phyloP scores from a whole-genome alignment of 1,140 invertebrate species.

The Danaus plexippus region DNA sequence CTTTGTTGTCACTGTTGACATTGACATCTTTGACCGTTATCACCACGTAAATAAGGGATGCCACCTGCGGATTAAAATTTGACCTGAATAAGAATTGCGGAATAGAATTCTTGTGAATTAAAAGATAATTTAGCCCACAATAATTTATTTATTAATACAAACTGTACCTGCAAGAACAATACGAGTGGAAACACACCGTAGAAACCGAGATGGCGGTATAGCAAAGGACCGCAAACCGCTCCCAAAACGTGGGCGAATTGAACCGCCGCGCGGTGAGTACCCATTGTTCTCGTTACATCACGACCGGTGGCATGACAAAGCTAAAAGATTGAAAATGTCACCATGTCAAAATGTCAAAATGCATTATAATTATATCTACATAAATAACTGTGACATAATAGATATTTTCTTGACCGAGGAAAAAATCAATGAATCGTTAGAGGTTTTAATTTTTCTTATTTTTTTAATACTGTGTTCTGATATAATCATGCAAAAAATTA shows the following conservation, averaged over 20 bases:
- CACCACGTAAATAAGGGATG: constrained; percentile 53
- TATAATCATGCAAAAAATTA: too few relatives aligned
- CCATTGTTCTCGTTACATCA: constrained; percentile 64
- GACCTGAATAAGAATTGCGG: not conserved
- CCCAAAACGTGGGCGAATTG: constrained; percentile 61
- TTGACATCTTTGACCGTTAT: constrained; percentile 50
- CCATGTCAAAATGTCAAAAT: too few relatives aligned
- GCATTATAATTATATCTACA: too few relatives aligned
- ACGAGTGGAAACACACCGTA: constrained; percentile 66
- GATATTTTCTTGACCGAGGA: too few relatives aligned
- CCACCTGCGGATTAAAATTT: constrained; percentile 32
- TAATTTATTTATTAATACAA: constrained; percentile 20
- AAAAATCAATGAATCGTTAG: too few relatives aligned
- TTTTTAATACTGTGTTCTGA: too few relatives aligned
- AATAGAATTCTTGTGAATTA: not conserved
- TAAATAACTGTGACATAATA: too few relatives aligned
- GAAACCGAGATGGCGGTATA: constrained; percentile 59
- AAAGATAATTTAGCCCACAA: not conserved
- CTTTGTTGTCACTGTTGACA: constrained; percentile 51
- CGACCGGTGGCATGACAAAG: constrained; percentile 58
- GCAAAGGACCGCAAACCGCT: constrained; percentile 49
- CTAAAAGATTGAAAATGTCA: constrained; percentile 32
- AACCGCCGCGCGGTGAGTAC: constrained; percentile 58
- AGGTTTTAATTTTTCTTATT: too few relatives aligned
- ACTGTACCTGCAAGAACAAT: constrained; percentile 60